phyloP scores from a whole-genome alignment of 2,113 vertebrate genomes.

The Chlamydotis undulata region DNA sequence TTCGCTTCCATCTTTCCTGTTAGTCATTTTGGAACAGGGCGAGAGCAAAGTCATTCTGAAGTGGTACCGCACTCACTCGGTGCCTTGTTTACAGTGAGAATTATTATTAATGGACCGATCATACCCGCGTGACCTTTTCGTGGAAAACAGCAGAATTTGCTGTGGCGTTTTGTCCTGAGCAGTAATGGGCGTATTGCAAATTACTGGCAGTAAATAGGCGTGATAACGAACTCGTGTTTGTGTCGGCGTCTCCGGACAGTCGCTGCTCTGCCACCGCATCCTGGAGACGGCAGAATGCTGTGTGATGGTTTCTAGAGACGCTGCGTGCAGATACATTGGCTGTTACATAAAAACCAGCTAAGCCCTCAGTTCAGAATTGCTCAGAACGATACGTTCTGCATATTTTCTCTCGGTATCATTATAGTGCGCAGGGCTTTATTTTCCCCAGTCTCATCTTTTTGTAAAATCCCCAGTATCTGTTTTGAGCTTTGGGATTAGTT shows the following conservation, averaged over 20 bases:
- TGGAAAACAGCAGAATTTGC: not conserved
- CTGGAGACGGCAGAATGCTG: not conserved
- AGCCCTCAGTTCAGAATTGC: rapidly evolving
- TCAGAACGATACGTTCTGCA: not conserved
- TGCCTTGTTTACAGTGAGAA: rapidly evolving
- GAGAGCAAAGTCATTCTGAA: not conserved
- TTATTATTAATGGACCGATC: not conserved
- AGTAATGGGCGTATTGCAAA: rapidly evolving
- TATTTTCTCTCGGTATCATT: not conserved
- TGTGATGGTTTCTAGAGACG: not conserved
- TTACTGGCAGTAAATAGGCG: not conserved
- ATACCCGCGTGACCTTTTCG: rapidly evolving
- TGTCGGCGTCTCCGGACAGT: not conserved
- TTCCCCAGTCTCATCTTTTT: rapidly evolving
- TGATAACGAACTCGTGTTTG: rapidly evolving
- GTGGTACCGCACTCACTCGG: not conserved
- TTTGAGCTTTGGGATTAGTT: not conserved
- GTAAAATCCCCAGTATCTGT: not conserved
- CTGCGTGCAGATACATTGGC: not conserved
- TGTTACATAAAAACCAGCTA: not conserved
- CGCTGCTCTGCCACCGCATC: not conserved
- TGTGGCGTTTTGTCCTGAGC: too few species aligned
- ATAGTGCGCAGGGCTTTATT: not conserved
- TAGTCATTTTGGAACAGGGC: not conserved
- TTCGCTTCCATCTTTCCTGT: not conserved